Conservation (phyloP, 1,140 invertebrate species). For the Atta cephalotes region DNA sequence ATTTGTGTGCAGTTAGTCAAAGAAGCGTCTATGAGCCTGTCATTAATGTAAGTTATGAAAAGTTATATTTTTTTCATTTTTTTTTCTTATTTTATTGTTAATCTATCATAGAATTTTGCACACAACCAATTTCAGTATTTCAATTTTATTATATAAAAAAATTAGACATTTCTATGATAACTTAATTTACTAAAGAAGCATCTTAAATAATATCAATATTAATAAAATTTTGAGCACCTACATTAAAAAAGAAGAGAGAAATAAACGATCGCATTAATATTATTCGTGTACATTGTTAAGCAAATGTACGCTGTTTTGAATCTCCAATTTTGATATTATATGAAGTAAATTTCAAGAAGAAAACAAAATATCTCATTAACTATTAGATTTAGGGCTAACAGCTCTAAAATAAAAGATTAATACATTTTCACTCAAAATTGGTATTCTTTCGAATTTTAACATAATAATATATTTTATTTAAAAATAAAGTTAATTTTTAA, state of each 20-base stretch:
- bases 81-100: no score
- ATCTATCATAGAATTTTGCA: no score
- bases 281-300: neutral
- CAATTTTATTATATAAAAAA: no score
- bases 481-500: neutral
- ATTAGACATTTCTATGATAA: no score
- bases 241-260: neutral
- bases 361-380: neutral
- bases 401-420: neutral
- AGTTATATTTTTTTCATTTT: no score
- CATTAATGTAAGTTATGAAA: no score
- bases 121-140: no score
- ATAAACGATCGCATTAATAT: neutral
- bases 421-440: neutral
- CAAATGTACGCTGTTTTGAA: neutral
- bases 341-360: neutral
- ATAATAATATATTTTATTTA: neutral
- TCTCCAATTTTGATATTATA: neutral
- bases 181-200: no score
- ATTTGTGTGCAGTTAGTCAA: no score
- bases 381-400: neutral
- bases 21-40: no score
- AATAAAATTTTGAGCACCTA: neutral
- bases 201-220: no score
- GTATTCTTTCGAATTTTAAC: neutral